Base-by-base conservation (phyloP, 2,797 vertebrate species). In the Denticeps clupeoides region DNA sequence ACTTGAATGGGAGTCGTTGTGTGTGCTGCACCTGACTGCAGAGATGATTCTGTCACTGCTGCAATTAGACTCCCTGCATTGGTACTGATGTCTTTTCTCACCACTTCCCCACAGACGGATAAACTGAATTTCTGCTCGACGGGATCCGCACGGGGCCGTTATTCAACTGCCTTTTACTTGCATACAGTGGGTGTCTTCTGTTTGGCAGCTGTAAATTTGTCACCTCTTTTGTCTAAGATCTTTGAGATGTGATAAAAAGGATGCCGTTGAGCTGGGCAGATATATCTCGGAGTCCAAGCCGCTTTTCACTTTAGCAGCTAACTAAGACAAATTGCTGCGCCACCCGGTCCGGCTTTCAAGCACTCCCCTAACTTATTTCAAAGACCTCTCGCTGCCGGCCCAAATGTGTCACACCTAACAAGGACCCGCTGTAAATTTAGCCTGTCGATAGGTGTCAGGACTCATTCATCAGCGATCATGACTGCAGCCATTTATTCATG, bases 401-500 rank as follows among this genome's bases (percentile, higher is more conserved):
- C 60, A 59, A 79, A 82, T 82, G 63, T 82, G 79, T 82, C 79
- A 78, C 71, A 71, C 70, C 71, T 77, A 79, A 80, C 75, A 74
- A 70, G 77, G 60, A 65, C 60, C n/a, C 11, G 62, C 74, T 69
- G 71, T 70, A 76, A 80, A 81, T 81, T 76, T 75, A 74, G 70
- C 60, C 68, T 77, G 79, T 80, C 77, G 66, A 82, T 84, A 77
- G 59, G 51, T 76, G 74, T 79, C 77, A 75, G 55, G 69, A 52
- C 67, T 78, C 67, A 72, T 82, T 79, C 73, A 79, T 81, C 78
- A 82, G 67, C 68, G 44, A 71, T 68, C 62, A 45, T 26, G 11
- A 31, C 13, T 47, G 12, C 23, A 31, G 15, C 15, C 28, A 26
- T 64, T 57, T 55, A 59, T 52, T 44, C 50, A 25, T 37, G 28